Conservation (phyloP, 2,888 invertebrate species). For the Drosophila leonis region DNA sequence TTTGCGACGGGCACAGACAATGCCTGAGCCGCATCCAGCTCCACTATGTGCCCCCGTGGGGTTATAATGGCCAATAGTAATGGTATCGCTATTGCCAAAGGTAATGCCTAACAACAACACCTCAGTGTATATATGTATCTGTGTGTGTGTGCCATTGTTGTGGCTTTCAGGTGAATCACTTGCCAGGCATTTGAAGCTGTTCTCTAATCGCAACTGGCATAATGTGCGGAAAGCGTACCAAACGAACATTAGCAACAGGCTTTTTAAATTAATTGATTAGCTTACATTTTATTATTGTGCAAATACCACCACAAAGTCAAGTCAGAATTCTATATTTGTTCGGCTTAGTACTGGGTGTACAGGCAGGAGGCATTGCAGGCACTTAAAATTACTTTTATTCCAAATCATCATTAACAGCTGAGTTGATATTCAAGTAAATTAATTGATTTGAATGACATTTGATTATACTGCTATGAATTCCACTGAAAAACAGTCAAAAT, state of each 20-base stretch:
- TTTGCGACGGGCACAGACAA: constrained; percentile 68
- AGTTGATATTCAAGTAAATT: not conserved
- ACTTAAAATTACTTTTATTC: not conserved
- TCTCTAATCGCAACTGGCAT: constrained; percentile 67
- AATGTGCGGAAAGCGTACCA: constrained; percentile 16
- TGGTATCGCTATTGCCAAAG: constrained; percentile 17
- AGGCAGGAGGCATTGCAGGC: not conserved
- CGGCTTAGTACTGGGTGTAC: not conserved
- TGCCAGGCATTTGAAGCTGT: constrained; percentile 41
- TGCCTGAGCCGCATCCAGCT: constrained; percentile 28
- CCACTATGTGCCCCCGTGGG: constrained; percentile 54
- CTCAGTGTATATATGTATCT: not conserved
- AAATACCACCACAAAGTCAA: not conserved
- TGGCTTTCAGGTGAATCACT: constrained; percentile 53
- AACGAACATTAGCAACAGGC: not conserved
- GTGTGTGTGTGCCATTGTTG: constrained; percentile 25
- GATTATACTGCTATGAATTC: not conserved
- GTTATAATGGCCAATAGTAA: constrained; percentile 30
- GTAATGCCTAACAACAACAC: constrained; percentile 31
- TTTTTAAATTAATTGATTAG: constrained; percentile 6
- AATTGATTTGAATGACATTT: not conserved
- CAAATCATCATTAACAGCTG: not conserved
- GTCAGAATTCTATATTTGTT: not conserved
- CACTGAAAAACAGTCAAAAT: not conserved
- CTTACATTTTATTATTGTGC: not conserved